Evolutionary conservation across 1,140 invertebrate species (phyloP).

Genomic region (Andrena cerasifolii): DNA sequence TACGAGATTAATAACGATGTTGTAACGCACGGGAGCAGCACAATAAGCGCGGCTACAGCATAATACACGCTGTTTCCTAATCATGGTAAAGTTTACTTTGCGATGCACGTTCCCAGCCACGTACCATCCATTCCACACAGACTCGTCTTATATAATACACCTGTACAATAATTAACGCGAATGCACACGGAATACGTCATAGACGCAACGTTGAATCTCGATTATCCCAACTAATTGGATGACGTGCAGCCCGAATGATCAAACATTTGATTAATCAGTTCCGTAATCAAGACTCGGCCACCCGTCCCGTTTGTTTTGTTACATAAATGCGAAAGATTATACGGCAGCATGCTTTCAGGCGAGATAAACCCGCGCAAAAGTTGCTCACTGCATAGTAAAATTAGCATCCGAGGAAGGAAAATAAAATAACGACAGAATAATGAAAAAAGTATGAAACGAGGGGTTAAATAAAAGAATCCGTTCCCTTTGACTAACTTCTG

Average conservation of each 20-base stretch:
- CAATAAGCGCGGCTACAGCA: neutral
- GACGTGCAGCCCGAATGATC: slow-evolving; percentile 37
- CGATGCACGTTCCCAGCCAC: slow-evolving; percentile 34
- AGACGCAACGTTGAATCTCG: slow-evolving; percentile 32
- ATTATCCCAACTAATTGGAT: slow-evolving; percentile 46
- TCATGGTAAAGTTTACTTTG: slow-evolving; percentile 31
- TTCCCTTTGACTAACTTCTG: too few relatives aligned
- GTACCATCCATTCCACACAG: slow-evolving; percentile 6
- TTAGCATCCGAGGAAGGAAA: neutral
- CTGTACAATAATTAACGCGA: slow-evolving; percentile 41
- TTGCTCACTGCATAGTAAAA: neutral
- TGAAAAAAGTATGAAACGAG: too few relatives aligned
- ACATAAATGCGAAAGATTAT: slow-evolving; percentile 12
- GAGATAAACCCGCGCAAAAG: neutral
- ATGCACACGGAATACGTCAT: slow-evolving; percentile 30
- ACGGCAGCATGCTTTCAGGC: too few relatives aligned
- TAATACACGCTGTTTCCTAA: slow-evolving; percentile 12
- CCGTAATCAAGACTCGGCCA: slow-evolving; percentile 27
- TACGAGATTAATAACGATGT: slow-evolving; percentile 7
- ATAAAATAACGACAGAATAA: too few relatives aligned
- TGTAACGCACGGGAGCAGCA: neutral
- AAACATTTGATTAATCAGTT: slow-evolving; percentile 46
- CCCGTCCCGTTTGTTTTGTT: neutral
- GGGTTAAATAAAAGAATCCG: too few relatives aligned
- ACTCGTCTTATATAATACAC: slow-evolving; percentile 37